Evolutionary conservation across 1,140 invertebrate species (phyloP).

Genomic region (Pseudomyrmex pallidus): DNA sequence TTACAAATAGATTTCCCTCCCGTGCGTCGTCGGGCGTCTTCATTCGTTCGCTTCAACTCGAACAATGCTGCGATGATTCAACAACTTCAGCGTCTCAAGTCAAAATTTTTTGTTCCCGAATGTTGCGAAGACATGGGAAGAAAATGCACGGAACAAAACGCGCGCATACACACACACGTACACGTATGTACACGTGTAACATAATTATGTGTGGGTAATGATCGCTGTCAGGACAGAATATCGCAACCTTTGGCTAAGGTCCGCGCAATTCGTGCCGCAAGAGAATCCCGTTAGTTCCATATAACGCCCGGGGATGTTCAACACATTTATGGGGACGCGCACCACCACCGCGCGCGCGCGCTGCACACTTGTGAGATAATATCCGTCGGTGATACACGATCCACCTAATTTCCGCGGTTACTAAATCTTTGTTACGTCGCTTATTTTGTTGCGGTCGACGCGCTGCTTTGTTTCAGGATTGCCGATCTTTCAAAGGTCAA

Average conservation of each 20-base stretch:
- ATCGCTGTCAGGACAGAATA: constrained; percentile 56
- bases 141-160: constrained; percentile 5
- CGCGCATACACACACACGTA: too few species aligned
- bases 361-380: background rate
- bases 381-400: background rate
- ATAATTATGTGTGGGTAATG: constrained; percentile 41
- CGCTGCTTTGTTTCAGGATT: too few species aligned
- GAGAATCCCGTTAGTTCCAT: constrained; percentile 41
- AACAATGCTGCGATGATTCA: background rate
- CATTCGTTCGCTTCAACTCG: background rate
- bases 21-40: background rate
- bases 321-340: constrained; percentile 34
- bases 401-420: background rate
- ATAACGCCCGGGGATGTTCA: constrained; percentile 45
- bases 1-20: constrained; percentile 9
- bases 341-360: background rate
- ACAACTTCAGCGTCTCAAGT: constrained; percentile 36
- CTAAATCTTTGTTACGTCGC: background rate
- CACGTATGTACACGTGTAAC: background rate
- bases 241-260: constrained; percentile 58
- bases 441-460: background rate
- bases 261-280: constrained; percentile 28
- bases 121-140: constrained; percentile 47
- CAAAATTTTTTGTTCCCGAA: constrained; percentile 21
- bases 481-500: background rate